Base-by-base conservation (phyloP, 2,113 vertebrate genomes). In the Dascyllus trimaculatus region DNA sequence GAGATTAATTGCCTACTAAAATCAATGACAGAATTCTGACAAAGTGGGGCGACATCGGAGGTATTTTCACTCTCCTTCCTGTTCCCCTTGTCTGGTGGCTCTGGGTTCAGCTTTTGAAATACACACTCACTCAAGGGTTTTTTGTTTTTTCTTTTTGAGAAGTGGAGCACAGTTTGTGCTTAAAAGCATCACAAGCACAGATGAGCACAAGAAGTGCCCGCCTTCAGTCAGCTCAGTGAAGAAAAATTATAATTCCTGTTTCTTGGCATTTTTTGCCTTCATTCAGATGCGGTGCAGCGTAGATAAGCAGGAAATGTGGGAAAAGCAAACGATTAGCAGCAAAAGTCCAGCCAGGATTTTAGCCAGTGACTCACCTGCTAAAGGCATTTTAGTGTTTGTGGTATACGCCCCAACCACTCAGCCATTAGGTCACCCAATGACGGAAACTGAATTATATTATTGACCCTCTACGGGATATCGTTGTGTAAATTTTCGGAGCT, bases 1-100 rank as follows among this genome's bases (percentile, higher is more conserved):
- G 82, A 76, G 89, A 92, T 88, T 72, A 91, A 93, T 88, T 84
- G 79, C 71, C 70, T 80, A 64, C 61, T 79, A 82, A 82, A 82
- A 64, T 77, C 70, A 73, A 35, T 73, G 78, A 84, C 45, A 38
- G 70, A 69, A 58, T 80, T 87, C 63, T 85, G 60, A 83, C 82
- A 83, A 89, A 87, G 75, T 86, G 79, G 84, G 82, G 49, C 80
- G 81, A 75, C 69, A 82, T 19, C 29, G 17, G 79, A 85, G 74
- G 64, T 66, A 63, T 89, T 87, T 79, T 75, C 46, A 56, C 43
- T 56, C 46, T 72, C 22, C 69, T 70, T 63, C 32, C 43, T 66
- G 26, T 65, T 80, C 26, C 54, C 52, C 65, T 67, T 64, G 22
- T 76, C 45, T 62, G 45, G 46, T 45, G 63, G 15, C 35, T 53